Evolutionary conservation across 2,888 invertebrate species (phyloP).

Genomic region (Exephanes ischioxanthus): DNA sequence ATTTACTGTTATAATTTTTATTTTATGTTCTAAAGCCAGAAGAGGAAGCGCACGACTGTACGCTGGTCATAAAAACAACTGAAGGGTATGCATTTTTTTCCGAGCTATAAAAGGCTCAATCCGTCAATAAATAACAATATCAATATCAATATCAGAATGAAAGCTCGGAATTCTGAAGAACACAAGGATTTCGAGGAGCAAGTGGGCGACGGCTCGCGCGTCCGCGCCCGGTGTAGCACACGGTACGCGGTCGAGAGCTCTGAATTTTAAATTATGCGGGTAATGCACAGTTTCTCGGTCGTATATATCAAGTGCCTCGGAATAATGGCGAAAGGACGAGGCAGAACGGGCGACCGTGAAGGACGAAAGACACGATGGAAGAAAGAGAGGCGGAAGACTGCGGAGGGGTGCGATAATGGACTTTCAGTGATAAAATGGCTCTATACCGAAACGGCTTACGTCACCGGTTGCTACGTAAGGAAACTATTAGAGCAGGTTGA

Average conservation of each 20-base stretch:
- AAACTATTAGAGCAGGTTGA: constrained; percentile 70
- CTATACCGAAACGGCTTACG: constrained; percentile 77
- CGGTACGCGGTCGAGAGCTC: constrained; percentile 6
- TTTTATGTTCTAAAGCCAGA: too few relatives aligned
- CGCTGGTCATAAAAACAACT: too few relatives aligned
- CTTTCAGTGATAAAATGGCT: constrained; percentile 81
- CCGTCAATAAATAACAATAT: too few relatives aligned
- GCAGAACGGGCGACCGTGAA: constrained; percentile 14
- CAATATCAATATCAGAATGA: not conserved
- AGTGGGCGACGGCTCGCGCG: not conserved
- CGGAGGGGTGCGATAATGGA: constrained; percentile 79
- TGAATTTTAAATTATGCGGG: constrained; percentile 81
- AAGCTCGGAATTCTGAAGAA: not conserved
- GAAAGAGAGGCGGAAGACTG: constrained; percentile 16
- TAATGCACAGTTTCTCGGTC: constrained; percentile 78
- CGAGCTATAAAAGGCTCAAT: too few relatives aligned
- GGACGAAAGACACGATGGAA: constrained; percentile 21
- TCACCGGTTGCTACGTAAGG: constrained; percentile 70
- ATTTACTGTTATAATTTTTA: too few relatives aligned
- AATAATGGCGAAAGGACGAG: constrained; percentile 46
- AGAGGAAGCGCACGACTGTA: too few relatives aligned
- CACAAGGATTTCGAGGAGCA: constrained; percentile 8
- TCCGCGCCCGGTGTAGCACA: not conserved
- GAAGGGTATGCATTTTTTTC: too few relatives aligned
- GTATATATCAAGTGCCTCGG: constrained; percentile 60